These are phyloP conservation scores for Carpatolechia fugitivella DNA, from an alignment of 2,888 invertebrate genomes.

Conservation along the genomic window DNA sequence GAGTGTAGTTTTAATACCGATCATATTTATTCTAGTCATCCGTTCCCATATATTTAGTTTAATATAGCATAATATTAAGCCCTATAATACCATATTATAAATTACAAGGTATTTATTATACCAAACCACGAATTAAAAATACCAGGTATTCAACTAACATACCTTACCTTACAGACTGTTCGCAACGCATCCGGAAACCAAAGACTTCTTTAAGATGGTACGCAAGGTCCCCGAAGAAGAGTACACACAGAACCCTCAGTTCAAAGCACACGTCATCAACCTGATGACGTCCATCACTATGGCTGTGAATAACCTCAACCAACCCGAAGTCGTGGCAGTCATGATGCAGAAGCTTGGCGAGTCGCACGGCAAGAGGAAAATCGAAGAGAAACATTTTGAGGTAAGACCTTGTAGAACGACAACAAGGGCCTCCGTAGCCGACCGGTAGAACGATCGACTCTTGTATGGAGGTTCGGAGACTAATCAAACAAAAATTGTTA, in stretches of 20 bases:
- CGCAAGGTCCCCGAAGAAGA: conserved; percentile 55
- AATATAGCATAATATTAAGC: too few relatives aligned
- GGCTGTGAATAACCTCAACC: conserved; percentile 59
- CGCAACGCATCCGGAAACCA: conserved; percentile 55
- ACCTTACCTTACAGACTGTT: not conserved
- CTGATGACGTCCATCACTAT: conserved; percentile 63
- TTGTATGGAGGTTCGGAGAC: too few relatives aligned
- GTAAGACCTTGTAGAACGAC: conserved; percentile 38
- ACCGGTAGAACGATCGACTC: too few relatives aligned
- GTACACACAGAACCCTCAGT: conserved; percentile 58
- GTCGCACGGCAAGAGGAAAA: conserved; percentile 56
- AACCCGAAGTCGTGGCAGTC: conserved; percentile 64
- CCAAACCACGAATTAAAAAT: too few relatives aligned
- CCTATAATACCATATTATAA: too few relatives aligned
- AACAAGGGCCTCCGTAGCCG: too few relatives aligned
- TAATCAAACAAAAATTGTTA: too few relatives aligned
- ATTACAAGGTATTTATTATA: too few relatives aligned
- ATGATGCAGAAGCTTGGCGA: conserved; percentile 71
- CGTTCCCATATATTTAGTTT: too few relatives aligned
- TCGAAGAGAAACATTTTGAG: conserved; percentile 55
- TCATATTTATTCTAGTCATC: too few relatives aligned
- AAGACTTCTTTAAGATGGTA: conserved; percentile 65
- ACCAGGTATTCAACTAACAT: too few relatives aligned
- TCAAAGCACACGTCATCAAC: conserved; percentile 71
- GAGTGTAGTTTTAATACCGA: too few relatives aligned